Evolutionary conservation across 2,888 invertebrate genomes (phyloP).

Genomic region (Rambutsinella grinnellia): DNA sequence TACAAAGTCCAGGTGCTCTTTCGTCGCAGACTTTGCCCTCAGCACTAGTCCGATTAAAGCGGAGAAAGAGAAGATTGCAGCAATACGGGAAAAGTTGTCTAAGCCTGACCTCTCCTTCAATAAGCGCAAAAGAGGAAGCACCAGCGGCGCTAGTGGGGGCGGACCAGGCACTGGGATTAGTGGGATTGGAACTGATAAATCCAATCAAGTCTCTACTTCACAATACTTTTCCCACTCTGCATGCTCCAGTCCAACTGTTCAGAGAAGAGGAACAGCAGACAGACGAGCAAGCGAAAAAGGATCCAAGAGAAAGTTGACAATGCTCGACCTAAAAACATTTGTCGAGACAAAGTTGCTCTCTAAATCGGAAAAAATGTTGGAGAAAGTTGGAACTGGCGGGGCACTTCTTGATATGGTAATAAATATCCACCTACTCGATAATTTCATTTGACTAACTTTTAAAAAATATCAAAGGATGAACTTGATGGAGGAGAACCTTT

Average conservation of each 20-base stretch:
- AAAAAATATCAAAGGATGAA: conserved; percentile 70
- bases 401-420: conserved; percentile 40
- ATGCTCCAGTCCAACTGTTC: conserved; percentile 63
- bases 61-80: conserved; percentile 48
- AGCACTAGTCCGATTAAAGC: conserved; percentile 33
- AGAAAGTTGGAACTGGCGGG: conserved; percentile 78
- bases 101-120: conserved; percentile 49
- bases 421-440: neutral
- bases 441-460: neutral
- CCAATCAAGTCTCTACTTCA: conserved; percentile 7
- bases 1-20: conserved; percentile 85
- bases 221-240: conserved; percentile 65
- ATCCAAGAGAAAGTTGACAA: conserved; percentile 85
- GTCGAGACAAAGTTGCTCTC: conserved; percentile 92
- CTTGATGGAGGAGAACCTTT: conserved; percentile 78
- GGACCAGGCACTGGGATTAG: conserved; percentile 9
- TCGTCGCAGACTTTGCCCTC: conserved; percentile 59
- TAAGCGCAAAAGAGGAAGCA: conserved; percentile 42
- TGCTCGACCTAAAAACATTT: conserved; percentile 91
- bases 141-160: conserved; percentile 37
- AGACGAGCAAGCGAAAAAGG: conserved; percentile 85
- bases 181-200: conserved; percentile 16
- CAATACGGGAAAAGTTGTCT: conserved; percentile 35
- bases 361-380: conserved; percentile 91
- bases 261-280: conserved; percentile 54